Evolutionary conservation across 1,140 invertebrate genomes (phyloP), one percentile per base, ranked within the genome.

Genomic region (Procambarus virginalis): DNA sequence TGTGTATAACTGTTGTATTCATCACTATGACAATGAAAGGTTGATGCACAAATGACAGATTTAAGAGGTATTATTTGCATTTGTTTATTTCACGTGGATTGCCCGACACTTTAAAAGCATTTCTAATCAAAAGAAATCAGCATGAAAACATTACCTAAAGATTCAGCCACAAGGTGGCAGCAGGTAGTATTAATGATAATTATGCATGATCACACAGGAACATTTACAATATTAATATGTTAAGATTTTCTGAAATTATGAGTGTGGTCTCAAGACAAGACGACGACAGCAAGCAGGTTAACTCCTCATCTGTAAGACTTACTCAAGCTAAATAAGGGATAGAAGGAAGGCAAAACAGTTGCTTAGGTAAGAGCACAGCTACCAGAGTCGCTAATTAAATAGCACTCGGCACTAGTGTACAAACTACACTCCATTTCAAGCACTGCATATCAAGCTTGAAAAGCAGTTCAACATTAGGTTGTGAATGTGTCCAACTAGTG

Each of bases 261-360:
- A 51, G 9, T 55, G 20, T 80, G 78, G 78, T 48, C 45, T 17
- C 58, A 49, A 51, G 20, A 80, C 45, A 80, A 4, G 60, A 20
- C 12, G 14, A 87, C 45, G 34, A 45, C 68, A 75, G 48, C 76
- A 86, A 77, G 86, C 78, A 88, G 78, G 86, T 88, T 81, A 82
- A 78, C 48, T 75, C 60, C n/a, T 81, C 78, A 75, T 88, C 85
- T 79, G 76, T 77, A 86, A 22, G 55, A 55, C 77, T 86, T 22
- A 68, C 49, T 83, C 58, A 68, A 60, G 22, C 64, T 78, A 46
- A 80, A 45, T 58, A 34, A 45, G 12, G 81, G 5, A 68, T 22
- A 64, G 60, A 68, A 78, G 8, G 49, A n/a, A 49, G 49, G 76
- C 17, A 55, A 20, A 78, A 48, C 5, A 64, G 60, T 17, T 49